phyloP scores from a whole-genome alignment of 2,113 vertebrate genomes.

The Crypturellus undulatus region DNA sequence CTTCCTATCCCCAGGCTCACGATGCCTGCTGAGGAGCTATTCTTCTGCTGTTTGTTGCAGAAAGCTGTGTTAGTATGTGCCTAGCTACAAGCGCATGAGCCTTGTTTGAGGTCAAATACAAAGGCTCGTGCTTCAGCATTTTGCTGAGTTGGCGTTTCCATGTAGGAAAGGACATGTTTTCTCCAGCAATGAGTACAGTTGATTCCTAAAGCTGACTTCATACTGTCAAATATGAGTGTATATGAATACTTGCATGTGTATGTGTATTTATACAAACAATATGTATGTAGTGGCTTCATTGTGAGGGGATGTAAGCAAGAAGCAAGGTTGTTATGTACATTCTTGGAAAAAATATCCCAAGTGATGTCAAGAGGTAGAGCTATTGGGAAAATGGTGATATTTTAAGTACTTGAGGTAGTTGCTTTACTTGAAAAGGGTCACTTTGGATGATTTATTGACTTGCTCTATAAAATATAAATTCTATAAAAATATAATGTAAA shows the following conservation, averaged over 20 bases:
- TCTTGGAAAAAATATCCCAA: not conserved
- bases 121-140: not conserved
- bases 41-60: not conserved
- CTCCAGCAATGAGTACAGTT: not conserved
- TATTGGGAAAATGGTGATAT: not conserved
- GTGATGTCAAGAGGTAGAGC: not conserved
- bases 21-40: not conserved
- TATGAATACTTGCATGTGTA: not conserved
- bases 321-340: not conserved
- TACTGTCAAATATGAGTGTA: not conserved
- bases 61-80: not conserved
- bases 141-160: not conserved
- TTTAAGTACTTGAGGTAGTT: not conserved
- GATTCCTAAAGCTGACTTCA: not conserved
- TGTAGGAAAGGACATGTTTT: not conserved
- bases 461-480: not conserved
- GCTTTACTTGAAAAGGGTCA: conserved; percentile 12
- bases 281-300: not conserved
- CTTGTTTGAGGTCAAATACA: conserved; percentile 10
- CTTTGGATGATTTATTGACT: not conserved
- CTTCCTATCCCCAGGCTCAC: not conserved
- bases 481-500: not conserved
- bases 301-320: not conserved
- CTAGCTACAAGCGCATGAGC: not conserved
- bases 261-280: not conserved